Evolutionary conservation across 1,140 invertebrate genomes (phyloP).

Genomic region (Oscheius sp.): DNA sequence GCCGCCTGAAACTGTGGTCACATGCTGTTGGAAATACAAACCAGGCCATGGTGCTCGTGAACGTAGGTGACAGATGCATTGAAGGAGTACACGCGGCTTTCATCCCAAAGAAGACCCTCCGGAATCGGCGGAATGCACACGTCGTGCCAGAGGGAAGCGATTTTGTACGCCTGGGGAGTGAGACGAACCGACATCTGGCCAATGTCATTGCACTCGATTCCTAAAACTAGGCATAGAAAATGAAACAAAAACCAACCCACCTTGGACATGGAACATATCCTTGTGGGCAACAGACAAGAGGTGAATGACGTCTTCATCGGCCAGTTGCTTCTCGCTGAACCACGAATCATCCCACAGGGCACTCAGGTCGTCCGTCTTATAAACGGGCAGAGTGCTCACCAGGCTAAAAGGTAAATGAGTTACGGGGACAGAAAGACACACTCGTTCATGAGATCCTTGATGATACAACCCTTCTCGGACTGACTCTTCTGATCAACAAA

Average conservation of each 20-base stretch:
- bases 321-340: neutral
- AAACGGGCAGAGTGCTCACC: neutral
- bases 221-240: neutral
- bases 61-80: neutral
- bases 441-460: neutral
- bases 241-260: neutral
- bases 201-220: neutral
- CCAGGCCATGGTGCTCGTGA: neutral
- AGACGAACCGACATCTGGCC: neutral
- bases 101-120: neutral
- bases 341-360: neutral
- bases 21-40: too few species aligned
- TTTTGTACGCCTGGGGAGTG: neutral
- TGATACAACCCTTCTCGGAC: neutral
- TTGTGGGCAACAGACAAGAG: neutral
- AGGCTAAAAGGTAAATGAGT: neutral
- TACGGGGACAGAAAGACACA: neutral
- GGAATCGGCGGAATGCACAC: neutral
- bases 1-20: neutral
- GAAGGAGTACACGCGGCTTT: neutral
- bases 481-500: neutral
- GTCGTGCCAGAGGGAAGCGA: neutral
- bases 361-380: neutral
- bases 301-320: neutral
- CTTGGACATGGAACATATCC: neutral